Conservation (phyloP, 1,140 invertebrate genomes). For the Neoseiulus cucumeris region DNA sequence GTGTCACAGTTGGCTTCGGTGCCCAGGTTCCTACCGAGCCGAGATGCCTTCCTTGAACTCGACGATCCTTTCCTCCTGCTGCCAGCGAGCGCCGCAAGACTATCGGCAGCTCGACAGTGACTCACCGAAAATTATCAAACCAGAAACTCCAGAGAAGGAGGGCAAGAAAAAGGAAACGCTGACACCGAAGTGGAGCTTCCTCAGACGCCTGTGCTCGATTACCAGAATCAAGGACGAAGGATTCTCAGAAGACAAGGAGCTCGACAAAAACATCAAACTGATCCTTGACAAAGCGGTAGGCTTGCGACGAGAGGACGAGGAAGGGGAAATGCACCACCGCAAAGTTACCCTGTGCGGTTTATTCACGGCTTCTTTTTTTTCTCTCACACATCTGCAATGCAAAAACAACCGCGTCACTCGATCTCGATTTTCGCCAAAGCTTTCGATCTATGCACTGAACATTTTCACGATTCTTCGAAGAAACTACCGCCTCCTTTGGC, state of each 20-base stretch:
- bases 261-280: conserved; percentile 10
- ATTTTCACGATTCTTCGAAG: too few relatives aligned
- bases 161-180: background rate
- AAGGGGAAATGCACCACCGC: too few relatives aligned
- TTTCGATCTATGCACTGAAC: too few relatives aligned
- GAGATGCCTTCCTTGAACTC: background rate
- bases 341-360: too few relatives aligned
- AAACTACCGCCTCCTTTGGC: too few relatives aligned
- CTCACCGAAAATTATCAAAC: background rate
- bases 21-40: background rate
- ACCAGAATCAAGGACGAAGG: background rate
- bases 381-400: too few relatives aligned
- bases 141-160: background rate
- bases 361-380: too few relatives aligned
- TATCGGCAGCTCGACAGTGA: background rate
- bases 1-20: too few relatives aligned
- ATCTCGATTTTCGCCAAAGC: too few relatives aligned
- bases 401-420: too few relatives aligned
- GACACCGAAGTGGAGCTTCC: background rate
- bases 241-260: background rate
- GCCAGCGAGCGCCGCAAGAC: background rate
- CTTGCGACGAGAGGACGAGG: background rate
- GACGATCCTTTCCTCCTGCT: background rate
- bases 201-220: background rate
- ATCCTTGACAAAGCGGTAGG: conserved; percentile 10